A percentile compares a stretch with the other conserved stretches of the same genome.
phyloP scores from a whole-genome alignment of 2,113 vertebrate species.

The Dendrocopos noguchii region DNA sequence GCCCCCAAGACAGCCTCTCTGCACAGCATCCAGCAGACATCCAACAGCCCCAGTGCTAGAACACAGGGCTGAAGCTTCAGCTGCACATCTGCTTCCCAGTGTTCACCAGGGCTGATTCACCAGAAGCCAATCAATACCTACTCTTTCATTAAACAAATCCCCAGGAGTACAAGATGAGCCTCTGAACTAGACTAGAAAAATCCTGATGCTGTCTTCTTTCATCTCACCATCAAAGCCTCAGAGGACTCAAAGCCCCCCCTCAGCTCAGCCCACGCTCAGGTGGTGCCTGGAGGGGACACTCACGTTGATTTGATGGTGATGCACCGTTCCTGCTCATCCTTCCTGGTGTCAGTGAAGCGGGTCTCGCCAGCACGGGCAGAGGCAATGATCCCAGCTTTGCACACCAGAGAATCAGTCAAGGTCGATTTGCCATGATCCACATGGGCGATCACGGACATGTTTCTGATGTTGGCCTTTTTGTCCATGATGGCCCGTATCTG shows the following conservation, averaged over 20 bases:
- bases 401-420: conserved; percentile 93
- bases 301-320: conserved; percentile 99
- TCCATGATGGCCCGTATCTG: conserved; percentile 99
- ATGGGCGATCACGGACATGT: conserved; percentile 98
- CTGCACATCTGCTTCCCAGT: accelerated
- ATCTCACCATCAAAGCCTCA: accelerated
- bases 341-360: conserved; percentile 93
- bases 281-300: conserved; percentile 50
- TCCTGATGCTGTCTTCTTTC: accelerated
- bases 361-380: conserved; percentile 92
- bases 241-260: accelerated
- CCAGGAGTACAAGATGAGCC: accelerated
- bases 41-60: background rate
- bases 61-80: accelerated
- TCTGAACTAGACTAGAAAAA: background rate
- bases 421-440: conserved; percentile 97
- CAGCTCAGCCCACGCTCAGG: accelerated
- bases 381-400: conserved; percentile 97
- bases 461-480: conserved; percentile 98
- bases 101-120: background rate
- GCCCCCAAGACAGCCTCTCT: background rate
- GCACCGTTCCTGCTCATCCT: conserved; percentile 96
- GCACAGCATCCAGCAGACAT: accelerated
- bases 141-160: background rate
- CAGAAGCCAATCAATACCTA: background rate